Percentiles rank a stretch among this genome's conserved stretches.
Evolutionary conservation across 1,140 invertebrate genomes (phyloP).

Genomic region (Neodiprion pinetum): DNA sequence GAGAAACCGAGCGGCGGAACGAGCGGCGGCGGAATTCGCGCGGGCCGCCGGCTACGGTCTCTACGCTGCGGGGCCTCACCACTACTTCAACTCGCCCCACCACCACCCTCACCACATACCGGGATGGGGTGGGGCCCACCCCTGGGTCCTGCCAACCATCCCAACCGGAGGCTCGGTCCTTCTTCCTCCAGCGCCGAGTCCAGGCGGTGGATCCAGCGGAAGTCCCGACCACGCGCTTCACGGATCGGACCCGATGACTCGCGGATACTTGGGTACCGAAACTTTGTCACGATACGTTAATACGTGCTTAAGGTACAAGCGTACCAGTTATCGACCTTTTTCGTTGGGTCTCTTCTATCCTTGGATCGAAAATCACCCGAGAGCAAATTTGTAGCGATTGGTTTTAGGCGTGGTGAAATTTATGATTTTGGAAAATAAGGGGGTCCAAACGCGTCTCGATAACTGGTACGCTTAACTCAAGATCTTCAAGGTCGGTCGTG

Average conservation of each 20-base stretch:
- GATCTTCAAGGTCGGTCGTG: too few species aligned
- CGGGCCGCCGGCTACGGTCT: slow-evolving; percentile 88
- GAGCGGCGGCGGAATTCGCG: slow-evolving; percentile 93
- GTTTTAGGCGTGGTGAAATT: neutral
- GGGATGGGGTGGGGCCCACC: slow-evolving; percentile 53
- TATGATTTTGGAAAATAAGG: too few species aligned
- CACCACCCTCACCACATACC: slow-evolving; percentile 59
- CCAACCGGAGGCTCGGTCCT: slow-evolving; percentile 55
- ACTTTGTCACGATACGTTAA: slow-evolving; percentile 46
- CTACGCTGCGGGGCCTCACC: slow-evolving; percentile 73
- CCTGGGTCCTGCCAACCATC: slow-evolving; percentile 60
- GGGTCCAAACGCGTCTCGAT: neutral
- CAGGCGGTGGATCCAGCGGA: slow-evolving; percentile 55
- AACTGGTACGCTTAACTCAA: neutral
- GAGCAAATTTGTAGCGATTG: too few species aligned
- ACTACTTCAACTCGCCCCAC: slow-evolving; percentile 64
- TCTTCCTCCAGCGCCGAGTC: slow-evolving; percentile 62
- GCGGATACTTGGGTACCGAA: slow-evolving; percentile 61
- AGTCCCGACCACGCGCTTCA: slow-evolving; percentile 61
- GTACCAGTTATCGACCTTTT: slow-evolving; percentile 49
- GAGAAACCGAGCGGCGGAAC: slow-evolving; percentile 87
- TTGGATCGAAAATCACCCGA: neutral
- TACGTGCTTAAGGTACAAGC: neutral
- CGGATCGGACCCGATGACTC: slow-evolving; percentile 62
- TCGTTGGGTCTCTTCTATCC: slow-evolving; percentile 43